Conservation (phyloP, 2,113 vertebrate species). For the Gambusia holbrooki region DNA sequence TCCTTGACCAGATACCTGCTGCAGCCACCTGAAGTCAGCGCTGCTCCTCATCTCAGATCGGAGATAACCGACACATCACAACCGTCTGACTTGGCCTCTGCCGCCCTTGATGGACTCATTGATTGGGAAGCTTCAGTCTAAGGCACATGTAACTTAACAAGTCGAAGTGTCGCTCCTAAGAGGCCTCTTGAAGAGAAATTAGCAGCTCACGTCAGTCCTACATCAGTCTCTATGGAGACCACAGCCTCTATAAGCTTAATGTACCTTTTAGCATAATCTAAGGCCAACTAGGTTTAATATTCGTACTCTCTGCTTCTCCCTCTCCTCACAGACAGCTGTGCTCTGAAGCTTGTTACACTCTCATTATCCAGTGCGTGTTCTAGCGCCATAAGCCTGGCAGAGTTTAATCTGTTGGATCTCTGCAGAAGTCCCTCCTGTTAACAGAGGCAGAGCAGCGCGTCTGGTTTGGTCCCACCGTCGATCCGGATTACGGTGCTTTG, state of each 20-base stretch:
- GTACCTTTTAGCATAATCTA: slow-evolving; percentile 47
- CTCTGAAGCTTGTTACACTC: slow-evolving; percentile 44
- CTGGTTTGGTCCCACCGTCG: slow-evolving; percentile 36
- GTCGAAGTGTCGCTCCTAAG: slow-evolving; percentile 41
- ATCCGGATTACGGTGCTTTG: slow-evolving; percentile 35
- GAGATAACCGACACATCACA: slow-evolving; percentile 45
- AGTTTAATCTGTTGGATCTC: slow-evolving; percentile 47
- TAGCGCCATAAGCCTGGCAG: slow-evolving; percentile 28
- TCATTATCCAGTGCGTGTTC: slow-evolving; percentile 46
- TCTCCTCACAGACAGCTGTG: slow-evolving; percentile 47
- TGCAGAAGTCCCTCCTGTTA: slow-evolving; percentile 35
- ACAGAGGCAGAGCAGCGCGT: slow-evolving; percentile 35
- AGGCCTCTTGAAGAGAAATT: slow-evolving; percentile 53
- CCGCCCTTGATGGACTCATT: slow-evolving; percentile 9
- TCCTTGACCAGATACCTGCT: slow-evolving; percentile 37
- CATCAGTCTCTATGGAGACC: slow-evolving; percentile 64
- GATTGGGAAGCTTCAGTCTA: slow-evolving; percentile 40
- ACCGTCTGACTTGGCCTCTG: slow-evolving; percentile 30
- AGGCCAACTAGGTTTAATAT: slow-evolving; percentile 48
- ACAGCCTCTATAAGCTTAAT: slow-evolving; percentile 51
- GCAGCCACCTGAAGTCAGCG: slow-evolving; percentile 45
- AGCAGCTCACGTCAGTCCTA: slow-evolving; percentile 58
- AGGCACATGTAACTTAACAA: slow-evolving; percentile 55
- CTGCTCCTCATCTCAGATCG: slow-evolving; percentile 30
- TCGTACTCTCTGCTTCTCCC: slow-evolving; percentile 32